Conservation (phyloP, 1,140 invertebrate genomes). For the Antheraea pernyi region DNA sequence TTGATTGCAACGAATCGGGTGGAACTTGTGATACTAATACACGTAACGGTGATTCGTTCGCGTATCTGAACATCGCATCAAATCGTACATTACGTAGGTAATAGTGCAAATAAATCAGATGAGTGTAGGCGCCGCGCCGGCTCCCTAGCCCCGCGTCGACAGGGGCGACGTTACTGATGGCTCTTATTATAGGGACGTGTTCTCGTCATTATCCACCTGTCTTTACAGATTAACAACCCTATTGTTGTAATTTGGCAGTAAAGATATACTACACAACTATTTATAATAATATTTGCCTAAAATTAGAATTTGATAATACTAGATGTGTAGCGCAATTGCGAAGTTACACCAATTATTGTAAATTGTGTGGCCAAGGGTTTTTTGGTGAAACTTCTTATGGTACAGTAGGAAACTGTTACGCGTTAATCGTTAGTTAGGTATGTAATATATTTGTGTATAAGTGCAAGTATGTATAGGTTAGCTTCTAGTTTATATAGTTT, state of each 20-base stretch:
- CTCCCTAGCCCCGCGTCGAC: not conserved
- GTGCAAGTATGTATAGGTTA: too few species aligned
- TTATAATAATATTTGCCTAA: too few species aligned
- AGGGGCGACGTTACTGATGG: not conserved
- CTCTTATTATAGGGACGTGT: not conserved
- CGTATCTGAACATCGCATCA: not conserved
- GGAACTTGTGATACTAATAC: not conserved
- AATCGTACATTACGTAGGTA: not conserved
- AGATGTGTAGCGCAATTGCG: too few species aligned
- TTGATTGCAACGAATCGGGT: not conserved
- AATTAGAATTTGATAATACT: too few species aligned
- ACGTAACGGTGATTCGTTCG: not conserved
- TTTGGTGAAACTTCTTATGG: too few species aligned
- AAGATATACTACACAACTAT: not conserved
- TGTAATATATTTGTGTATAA: too few species aligned
- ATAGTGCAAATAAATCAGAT: constrained; percentile 9
- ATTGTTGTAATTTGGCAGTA: not conserved
- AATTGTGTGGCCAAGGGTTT: too few species aligned
- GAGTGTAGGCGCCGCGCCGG: not conserved
- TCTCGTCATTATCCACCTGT: constrained; percentile 2
- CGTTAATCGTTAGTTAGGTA: too few species aligned
- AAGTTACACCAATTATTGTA: too few species aligned
- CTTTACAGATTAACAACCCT: constrained; percentile 9
- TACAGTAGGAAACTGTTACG: too few species aligned
- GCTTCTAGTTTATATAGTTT: too few species aligned